A percentile compares a stretch with the other conserved stretches of the same genome.
Conservation (phyloP, 37 sponge, comb jelly and placozoan species). For the Cliona cf. orientalis region DNA sequence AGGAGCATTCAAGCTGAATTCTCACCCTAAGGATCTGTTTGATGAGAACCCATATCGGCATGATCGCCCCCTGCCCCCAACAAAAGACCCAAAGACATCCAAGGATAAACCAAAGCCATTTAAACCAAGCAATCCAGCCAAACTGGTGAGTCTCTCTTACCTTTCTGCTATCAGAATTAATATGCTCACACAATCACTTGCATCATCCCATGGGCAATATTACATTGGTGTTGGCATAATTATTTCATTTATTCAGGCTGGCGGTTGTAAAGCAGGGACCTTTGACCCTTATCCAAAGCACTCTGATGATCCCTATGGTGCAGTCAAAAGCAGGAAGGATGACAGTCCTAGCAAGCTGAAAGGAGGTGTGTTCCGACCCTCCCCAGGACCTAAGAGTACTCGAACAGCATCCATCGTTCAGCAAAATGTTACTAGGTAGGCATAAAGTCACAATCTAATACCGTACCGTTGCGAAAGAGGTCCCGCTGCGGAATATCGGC, state of each 20-base stretch:
- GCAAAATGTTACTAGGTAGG: conserved; percentile 68
- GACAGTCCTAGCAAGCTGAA: conserved; percentile 27
- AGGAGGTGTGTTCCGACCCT: conserved; percentile 76
- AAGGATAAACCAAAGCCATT: conserved; percentile 88
- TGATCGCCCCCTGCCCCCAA: conserved; percentile 55
- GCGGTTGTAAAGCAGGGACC: conserved; percentile 94
- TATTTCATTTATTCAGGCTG: conserved; percentile 29
- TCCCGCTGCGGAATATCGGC: too few species aligned
- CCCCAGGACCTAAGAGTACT: conserved; percentile 74
- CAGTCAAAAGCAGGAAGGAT: conserved; percentile 11
- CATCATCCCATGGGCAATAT: neutral
- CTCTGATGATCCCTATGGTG: conserved; percentile 81
- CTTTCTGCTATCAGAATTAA: neutral
- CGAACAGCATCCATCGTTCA: conserved; percentile 74
- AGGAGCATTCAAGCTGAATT: conserved; percentile 82
- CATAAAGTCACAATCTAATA: too few species aligned
- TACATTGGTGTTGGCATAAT: neutral
- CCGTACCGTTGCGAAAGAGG: too few species aligned
- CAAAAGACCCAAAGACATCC: conserved; percentile 2
- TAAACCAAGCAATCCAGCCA: conserved; percentile 90
- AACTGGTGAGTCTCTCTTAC: conserved; percentile 47
- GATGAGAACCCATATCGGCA: conserved; percentile 79
- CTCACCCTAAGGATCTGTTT: conserved; percentile 76
- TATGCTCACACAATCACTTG: neutral
- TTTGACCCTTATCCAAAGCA: conserved; percentile 93